Percentiles rank a stretch among this genome's conserved stretches.
These are phyloP conservation scores for Thripadectes ignobilis DNA, from an alignment of 2,797 vertebrate genomes.

Conservation along the genomic window DNA sequence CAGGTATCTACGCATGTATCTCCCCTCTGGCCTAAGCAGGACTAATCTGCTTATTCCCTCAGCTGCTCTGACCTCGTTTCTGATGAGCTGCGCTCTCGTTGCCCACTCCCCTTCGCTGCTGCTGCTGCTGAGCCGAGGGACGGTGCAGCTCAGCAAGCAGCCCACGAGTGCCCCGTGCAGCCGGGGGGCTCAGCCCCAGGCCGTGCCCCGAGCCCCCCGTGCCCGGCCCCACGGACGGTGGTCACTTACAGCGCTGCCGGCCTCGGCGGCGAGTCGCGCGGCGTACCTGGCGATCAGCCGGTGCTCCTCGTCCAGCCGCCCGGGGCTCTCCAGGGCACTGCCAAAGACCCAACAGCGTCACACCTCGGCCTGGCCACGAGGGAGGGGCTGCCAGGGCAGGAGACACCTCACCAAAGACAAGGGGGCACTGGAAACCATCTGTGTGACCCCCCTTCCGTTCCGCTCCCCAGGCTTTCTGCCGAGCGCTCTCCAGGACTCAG, in stretches of 20 bases:
- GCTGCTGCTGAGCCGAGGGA: too few relatives aligned
- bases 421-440: background rate
- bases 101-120: too few relatives aligned
- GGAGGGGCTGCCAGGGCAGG: background rate
- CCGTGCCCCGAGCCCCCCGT: background rate
- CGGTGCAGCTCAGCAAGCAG: too few relatives aligned
- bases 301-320: conserved; percentile 93
- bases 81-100: background rate
- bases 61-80: background rate
- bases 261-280: conserved; percentile 92
- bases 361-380: background rate
- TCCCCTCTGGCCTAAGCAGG: background rate
- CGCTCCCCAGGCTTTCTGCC: accelerated
- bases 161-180: too few relatives aligned
- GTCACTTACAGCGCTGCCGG: conserved; percentile 88
- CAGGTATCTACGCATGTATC: background rate
- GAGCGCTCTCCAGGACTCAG: background rate
- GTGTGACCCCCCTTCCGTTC: accelerated
- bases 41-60: background rate
- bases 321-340: conserved; percentile 94
- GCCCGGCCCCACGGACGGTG: too few relatives aligned
- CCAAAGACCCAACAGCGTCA: background rate
- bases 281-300: conserved; percentile 95
- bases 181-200: background rate
- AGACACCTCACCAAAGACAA: background rate